These are phyloP conservation scores for Leptobrachium ailaonicum DNA, from an alignment of 2,113 vertebrate species.

Conservation along the genomic window DNA sequence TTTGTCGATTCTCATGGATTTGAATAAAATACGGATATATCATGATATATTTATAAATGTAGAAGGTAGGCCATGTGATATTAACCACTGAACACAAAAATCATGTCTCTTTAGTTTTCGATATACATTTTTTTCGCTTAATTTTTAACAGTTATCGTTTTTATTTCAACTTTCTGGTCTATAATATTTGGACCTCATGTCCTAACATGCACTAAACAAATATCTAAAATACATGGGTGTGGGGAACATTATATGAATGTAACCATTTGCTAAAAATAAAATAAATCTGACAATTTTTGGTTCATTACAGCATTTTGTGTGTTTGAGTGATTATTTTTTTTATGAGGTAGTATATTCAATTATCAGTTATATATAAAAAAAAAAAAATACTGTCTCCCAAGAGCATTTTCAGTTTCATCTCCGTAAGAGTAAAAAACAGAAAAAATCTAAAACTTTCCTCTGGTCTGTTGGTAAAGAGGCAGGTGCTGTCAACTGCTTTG, in stretches of 20 bases:
- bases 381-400: too few species aligned
- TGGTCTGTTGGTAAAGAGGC: too few species aligned
- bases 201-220: constrained; percentile 28
- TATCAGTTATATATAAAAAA: too few species aligned
- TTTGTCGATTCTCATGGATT: too few species aligned
- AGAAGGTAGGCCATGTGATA: background rate
- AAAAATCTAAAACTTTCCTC: too few species aligned
- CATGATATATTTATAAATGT: too few species aligned
- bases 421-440: too few species aligned
- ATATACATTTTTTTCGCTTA: background rate
- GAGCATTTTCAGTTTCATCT: too few species aligned
- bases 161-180: constrained; percentile 5
- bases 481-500: too few species aligned
- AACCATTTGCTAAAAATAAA: constrained; percentile 32
- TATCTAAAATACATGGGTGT: constrained; percentile 11
- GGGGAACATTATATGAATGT: constrained; percentile 19
- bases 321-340: background rate
- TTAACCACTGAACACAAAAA: background rate
- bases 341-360: background rate
- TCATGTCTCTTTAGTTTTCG: background rate
- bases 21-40: too few species aligned
- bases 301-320: constrained; percentile 20
- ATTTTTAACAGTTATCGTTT: background rate
- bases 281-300: constrained; percentile 37
- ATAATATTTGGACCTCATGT: constrained; percentile 14